Conservation (phyloP, 2,113 vertebrate species). For the Ailurus styani region DNA sequence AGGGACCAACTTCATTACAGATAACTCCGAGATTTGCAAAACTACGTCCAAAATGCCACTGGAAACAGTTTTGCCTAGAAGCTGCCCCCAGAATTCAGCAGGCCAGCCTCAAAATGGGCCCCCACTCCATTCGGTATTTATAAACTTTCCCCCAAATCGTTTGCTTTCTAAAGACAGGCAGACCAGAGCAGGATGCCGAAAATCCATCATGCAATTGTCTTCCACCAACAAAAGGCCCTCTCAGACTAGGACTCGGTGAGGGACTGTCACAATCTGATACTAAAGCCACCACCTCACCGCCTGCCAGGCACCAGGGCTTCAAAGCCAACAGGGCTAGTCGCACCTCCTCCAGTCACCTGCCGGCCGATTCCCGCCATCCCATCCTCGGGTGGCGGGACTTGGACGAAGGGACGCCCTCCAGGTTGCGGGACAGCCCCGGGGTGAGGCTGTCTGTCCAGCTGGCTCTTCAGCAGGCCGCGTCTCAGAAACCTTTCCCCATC, state of each 20-base stretch:
- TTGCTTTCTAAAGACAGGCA: neutral
- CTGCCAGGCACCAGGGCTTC: neutral
- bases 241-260: neutral
- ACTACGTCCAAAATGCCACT: neutral
- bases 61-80: neutral
- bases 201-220: neutral
- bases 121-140: neutral
- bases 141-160: neutral
- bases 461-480: neutral
- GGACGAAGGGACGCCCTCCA: neutral
- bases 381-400: neutral
- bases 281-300: neutral
- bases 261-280: neutral
- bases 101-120: neutral
- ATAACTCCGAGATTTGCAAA: neutral
- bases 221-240: neutral
- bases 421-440: accelerated
- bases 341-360: neutral
- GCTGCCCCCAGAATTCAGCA: neutral
- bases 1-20: neutral
- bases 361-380: neutral
- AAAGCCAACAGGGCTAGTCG: neutral
- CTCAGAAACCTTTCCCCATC: neutral
- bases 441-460: neutral
- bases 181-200: neutral